Percentiles rank a stretch among this genome's conserved stretches.
Conservation (phyloP, 53 echinoderm and acorn worm species). For the Mesocentrotus franciscanus region DNA sequence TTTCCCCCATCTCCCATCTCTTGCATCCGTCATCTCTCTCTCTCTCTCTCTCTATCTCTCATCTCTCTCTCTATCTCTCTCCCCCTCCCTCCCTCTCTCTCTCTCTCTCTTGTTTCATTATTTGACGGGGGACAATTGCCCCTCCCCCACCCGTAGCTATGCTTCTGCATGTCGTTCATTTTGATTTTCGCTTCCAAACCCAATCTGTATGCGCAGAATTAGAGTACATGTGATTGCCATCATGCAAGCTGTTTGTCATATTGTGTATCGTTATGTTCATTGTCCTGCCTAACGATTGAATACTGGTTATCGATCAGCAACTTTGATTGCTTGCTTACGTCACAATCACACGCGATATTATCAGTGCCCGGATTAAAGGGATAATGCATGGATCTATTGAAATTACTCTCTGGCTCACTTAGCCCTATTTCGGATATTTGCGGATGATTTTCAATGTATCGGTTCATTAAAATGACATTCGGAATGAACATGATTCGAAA, state of each 20-base stretch:
- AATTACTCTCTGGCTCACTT: not conserved
- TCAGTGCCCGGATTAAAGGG: constrained; percentile 37
- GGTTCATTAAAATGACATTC: not conserved
- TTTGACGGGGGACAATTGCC: too few relatives aligned
- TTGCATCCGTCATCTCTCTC: too few relatives aligned
- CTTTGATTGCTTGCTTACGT: constrained; percentile 26
- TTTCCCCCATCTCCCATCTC: too few relatives aligned
- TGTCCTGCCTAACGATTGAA: not conserved
- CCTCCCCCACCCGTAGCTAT: too few relatives aligned
- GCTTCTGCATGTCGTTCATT: not conserved
- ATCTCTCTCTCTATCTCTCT: too few relatives aligned
- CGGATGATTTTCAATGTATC: not conserved
- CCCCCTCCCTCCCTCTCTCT: too few relatives aligned
- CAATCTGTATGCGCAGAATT: not conserved
- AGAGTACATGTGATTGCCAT: not conserved
- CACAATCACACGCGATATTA: not conserved
- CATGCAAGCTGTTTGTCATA: not conserved
- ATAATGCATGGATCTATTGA: not conserved
- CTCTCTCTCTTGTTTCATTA: too few relatives aligned
- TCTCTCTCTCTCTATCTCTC: too few relatives aligned
- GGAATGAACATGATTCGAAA: not conserved
- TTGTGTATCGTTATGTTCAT: constrained; percentile 2
- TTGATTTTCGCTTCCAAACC: not conserved
- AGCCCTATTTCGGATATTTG: not conserved
- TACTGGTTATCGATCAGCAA: constrained; percentile 1